phyloP scores from a whole-genome alignment of 1,140 invertebrate species.

The Drosophila leontia region DNA sequence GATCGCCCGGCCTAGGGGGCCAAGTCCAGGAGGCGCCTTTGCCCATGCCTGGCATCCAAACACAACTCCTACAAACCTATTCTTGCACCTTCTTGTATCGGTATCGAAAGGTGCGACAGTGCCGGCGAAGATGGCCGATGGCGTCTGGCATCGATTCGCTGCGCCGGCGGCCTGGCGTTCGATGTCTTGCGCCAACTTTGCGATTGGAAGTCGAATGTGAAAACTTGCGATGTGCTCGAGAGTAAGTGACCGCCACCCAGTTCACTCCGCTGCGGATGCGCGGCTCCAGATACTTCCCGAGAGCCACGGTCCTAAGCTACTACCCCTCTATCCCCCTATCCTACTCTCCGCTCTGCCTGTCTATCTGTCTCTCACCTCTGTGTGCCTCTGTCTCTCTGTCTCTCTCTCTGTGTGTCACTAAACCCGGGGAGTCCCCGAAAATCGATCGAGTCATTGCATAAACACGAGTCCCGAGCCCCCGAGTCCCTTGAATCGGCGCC shows the following conservation, averaged over 20 bases:
- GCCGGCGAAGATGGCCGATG: conserved; percentile 93
- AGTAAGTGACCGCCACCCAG: conserved; percentile 90
- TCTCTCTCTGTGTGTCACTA: conserved; percentile 67
- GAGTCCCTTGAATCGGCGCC: conserved; percentile 33
- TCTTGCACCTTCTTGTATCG: conserved; percentile 53
- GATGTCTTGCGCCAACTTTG: conserved; percentile 97
- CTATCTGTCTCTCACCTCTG: conserved; percentile 49
- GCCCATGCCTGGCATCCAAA: conserved; percentile 1
- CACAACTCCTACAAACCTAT: conserved; percentile 43
- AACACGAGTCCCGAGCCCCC: conserved; percentile 26
- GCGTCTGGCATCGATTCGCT: conserved; percentile 93
- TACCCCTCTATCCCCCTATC: conserved; percentile 41
- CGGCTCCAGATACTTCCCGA: conserved; percentile 52
- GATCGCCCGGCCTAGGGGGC: conserved; percentile 20
- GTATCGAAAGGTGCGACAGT: conserved; percentile 92
- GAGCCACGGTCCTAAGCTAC: conserved; percentile 44
- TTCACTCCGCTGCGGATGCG: conserved; percentile 28
- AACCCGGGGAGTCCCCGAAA: conserved; percentile 39
- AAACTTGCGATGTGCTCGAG: conserved; percentile 96
- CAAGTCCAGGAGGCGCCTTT: conserved; percentile 2
- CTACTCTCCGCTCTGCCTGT: conserved; percentile 52
- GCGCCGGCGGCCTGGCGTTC: conserved; percentile 95
- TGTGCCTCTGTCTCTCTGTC: conserved; percentile 36
- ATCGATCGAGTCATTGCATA: conserved; percentile 69
- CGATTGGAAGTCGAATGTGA: conserved; percentile 98